Evolutionary conservation across 2,888 invertebrate genomes (phyloP), one percentile per base, ranked within the genome.

Genomic region (Blomia tropicalis): DNA sequence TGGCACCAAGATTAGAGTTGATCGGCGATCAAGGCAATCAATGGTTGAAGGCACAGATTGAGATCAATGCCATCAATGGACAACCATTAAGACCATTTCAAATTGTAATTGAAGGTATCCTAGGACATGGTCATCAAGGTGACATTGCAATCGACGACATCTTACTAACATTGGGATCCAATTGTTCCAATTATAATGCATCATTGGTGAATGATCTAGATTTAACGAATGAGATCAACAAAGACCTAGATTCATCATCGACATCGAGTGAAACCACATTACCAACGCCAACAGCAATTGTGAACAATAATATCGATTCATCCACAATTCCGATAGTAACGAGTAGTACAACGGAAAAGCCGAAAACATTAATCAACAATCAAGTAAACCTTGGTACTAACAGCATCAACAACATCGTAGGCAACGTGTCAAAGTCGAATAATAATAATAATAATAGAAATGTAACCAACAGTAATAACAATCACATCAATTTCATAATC

Each of bases 131-230:
- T 25, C 83, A 80, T 66, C 79, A 82, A 5, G 84, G 85, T 60
- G 87, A 87, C 70, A 83, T 84, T 36, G 87, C 87, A 0, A 79
- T 88, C 17, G 88, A 89, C 68, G 88, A 89, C 71, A 81, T 88
- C 2, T 22, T 4, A 27, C 27, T 58, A 25, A 58, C 43, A 19
- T 22, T 59, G 5, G 47, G 17, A 27, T 63, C 4, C 14, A 30
- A 11, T 2, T 43, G 1, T 43, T 43, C 59, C 22, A 47, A 47
- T 27, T 47, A 47, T n/a, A 47, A 47, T 19, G n/a, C 7, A 7
- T 47, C 51, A 11, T 14, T 47, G 7, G 51, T 11, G 23, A 11
- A 11, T 7, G 22, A 22, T 14, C 51, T n/a, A 11, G 51, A 47
- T 14, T n/a, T 47, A 11, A n/a, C n/a, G 14, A 11, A 7, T 22